Conservation (phyloP, 2,113 vertebrate genomes). For the Reinhardtius hippoglossoides region DNA sequence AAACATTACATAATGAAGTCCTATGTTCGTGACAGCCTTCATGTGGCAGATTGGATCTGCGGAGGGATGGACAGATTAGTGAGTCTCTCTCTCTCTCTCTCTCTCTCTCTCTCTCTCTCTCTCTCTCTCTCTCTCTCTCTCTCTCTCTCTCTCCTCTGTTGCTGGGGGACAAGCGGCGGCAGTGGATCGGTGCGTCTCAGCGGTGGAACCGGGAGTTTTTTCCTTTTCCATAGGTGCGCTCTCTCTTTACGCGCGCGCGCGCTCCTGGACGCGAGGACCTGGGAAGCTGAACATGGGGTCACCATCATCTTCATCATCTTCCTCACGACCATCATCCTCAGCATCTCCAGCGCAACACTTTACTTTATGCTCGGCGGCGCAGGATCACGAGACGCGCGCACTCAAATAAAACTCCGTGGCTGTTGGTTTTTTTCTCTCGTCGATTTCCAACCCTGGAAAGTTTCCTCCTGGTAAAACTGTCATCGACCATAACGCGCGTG, state of each 20-base stretch:
- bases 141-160: slow-evolving; percentile 14
- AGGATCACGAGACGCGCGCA: slow-evolving; percentile 58
- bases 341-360: slow-evolving; percentile 47
- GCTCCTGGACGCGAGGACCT: slow-evolving; percentile 38
- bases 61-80: slow-evolving; percentile 71
- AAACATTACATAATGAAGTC: slow-evolving; percentile 42
- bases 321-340: slow-evolving; percentile 41
- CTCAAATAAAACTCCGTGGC: slow-evolving; percentile 45
- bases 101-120: not conserved
- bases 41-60: slow-evolving; percentile 69
- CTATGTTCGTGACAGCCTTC: slow-evolving; percentile 37
- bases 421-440: not conserved
- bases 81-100: slow-evolving; percentile 38
- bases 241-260: slow-evolving; percentile 16
- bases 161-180: slow-evolving; percentile 52
- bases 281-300: slow-evolving; percentile 65
- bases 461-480: not conserved
- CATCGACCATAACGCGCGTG: slow-evolving; percentile 1
- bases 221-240: slow-evolving; percentile 17
- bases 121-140: slow-evolving; percentile 7
- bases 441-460: slow-evolving; percentile 36
- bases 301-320: slow-evolving; percentile 18
- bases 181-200: slow-evolving; percentile 38
- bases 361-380: slow-evolving; percentile 56
- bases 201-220: slow-evolving; percentile 42